Percentiles rank a stretch among this genome's conserved stretches.
Evolutionary conservation across 1,140 invertebrate species (phyloP).

Genomic region (Cotesia typhae): DNA sequence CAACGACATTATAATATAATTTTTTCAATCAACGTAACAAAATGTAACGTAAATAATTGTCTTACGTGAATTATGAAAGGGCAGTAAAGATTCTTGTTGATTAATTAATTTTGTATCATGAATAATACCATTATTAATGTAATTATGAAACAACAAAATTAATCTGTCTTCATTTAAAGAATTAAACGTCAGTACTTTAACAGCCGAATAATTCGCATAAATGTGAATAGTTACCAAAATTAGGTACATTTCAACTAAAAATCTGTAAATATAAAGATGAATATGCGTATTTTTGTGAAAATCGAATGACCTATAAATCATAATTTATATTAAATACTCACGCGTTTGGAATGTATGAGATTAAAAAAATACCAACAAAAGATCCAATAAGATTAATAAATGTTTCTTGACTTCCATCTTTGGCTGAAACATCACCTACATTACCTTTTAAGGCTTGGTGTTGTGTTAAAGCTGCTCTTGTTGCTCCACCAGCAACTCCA

Average conservation of each 20-base stretch:
- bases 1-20: background rate
- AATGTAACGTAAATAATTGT: slow-evolving; percentile 46
- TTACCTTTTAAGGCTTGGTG: slow-evolving; percentile 91
- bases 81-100: slow-evolving; percentile 69
- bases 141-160: slow-evolving; percentile 72
- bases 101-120: slow-evolving; percentile 67
- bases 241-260: slow-evolving; percentile 75
- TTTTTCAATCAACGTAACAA: too few relatives aligned
- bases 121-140: slow-evolving; percentile 65
- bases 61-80: slow-evolving; percentile 64
- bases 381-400: slow-evolving; percentile 90
- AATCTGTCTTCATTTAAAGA: slow-evolving; percentile 83
- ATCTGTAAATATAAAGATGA: slow-evolving; percentile 56
- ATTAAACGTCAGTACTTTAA: slow-evolving; percentile 76
- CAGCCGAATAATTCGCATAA: slow-evolving; percentile 86
- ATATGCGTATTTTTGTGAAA: slow-evolving; percentile 5
- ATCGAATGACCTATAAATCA: slow-evolving; percentile 5
- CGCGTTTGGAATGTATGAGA: slow-evolving; percentile 73
- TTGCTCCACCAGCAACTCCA: slow-evolving; percentile 91
- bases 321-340: slow-evolving; percentile 49
- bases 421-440: slow-evolving; percentile 92
- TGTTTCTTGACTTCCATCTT: slow-evolving; percentile 97
- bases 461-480: slow-evolving; percentile 89
- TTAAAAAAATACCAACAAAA: slow-evolving; percentile 77
- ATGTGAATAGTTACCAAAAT: slow-evolving; percentile 84